Evolutionary conservation across 2,113 vertebrate species (phyloP), one percentile per base, ranked within the genome.

Genomic region (Halcyon malimbica): DNA sequence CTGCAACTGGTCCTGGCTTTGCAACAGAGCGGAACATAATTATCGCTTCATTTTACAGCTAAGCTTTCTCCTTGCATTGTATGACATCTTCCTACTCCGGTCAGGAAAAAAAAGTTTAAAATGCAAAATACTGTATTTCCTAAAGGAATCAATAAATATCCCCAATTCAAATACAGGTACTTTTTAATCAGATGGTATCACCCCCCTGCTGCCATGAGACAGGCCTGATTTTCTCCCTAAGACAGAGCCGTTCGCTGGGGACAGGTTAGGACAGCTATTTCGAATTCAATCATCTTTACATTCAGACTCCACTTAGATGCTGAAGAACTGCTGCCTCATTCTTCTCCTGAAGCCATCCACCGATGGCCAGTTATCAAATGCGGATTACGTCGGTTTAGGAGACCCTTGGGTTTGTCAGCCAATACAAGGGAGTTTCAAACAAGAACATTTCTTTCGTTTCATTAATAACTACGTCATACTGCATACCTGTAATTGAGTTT

Each of bases 401-500:
- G 89, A 90, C 84, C 62, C 86, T 37, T 23, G 87, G 63, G 91
- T 39, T 83, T 76, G 70, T 94, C 94, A 95, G 93, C 89, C 88
- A 87, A 51, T 51, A 94, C 50, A 41, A 90, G 96, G 97, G 96
- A 97, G 97, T 79, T 83, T 68, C 97, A 96, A 96, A 94, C 97
- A 98, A 98, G 97, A 97, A 98, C 97, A 97, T 93, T 95, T 93
- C 64, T 77, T 44, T 13, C 16, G 6, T 71, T 69, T 75, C 85
- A 65, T 97, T 97, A 96, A 91, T 81, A 98, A 97, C 13, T 44
- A 67, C 6, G 11, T 89, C 95, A 91, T 97, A 97, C 98, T 98
- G 97, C 98, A 98, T 97, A 98, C 97, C 98, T 98, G 98, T 98
- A 98, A 98, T 97, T 97, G 97, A 97, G 94, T 97, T 97, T 93